A percentile compares a stretch with the other conserved stretches of the same genome.
Evolutionary conservation across 2,888 invertebrate species (phyloP).

Genomic region (Saturnia pavonia): DNA sequence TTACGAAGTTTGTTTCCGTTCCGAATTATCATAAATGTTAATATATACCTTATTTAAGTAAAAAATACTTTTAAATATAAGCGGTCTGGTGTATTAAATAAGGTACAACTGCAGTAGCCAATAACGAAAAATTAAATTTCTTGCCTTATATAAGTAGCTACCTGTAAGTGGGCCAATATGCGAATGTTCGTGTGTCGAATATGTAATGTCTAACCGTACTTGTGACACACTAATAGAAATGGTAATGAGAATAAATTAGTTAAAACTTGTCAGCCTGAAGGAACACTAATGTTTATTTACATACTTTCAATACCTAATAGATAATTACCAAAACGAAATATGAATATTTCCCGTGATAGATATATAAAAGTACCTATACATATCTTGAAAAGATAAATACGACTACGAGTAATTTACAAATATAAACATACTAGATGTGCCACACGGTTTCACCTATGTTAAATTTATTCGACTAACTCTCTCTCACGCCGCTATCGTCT

Average conservation of each 20-base stretch:
- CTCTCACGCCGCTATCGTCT: no score
- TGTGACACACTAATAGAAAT: slow-evolving; percentile 37
- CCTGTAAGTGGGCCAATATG: slow-evolving; percentile 20
- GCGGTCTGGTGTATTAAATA: not conserved
- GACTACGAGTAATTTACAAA: no score
- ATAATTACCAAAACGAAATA: no score
- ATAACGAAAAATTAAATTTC: not conserved
- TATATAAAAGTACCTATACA: no score
- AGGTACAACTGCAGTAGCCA: not conserved
- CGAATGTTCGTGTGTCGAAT: slow-evolving; percentile 36
- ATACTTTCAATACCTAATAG: not conserved
- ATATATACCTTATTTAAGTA: not conserved
- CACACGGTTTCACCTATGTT: no score
- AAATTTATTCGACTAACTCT: no score
- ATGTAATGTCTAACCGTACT: slow-evolving; percentile 40
- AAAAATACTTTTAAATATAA: not conserved
- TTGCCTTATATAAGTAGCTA: not conserved
- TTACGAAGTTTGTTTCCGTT: not conserved
- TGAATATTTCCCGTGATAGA: no score
- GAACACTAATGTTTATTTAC: not conserved
- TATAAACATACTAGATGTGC: no score
- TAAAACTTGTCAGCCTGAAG: not conserved
- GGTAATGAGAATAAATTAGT: slow-evolving; percentile 30
- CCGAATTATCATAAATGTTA: not conserved
- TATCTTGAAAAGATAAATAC: no score